Evolutionary conservation across 2,113 vertebrate species (phyloP).

Genomic region (Gymnobelideus leadbeateri): DNA sequence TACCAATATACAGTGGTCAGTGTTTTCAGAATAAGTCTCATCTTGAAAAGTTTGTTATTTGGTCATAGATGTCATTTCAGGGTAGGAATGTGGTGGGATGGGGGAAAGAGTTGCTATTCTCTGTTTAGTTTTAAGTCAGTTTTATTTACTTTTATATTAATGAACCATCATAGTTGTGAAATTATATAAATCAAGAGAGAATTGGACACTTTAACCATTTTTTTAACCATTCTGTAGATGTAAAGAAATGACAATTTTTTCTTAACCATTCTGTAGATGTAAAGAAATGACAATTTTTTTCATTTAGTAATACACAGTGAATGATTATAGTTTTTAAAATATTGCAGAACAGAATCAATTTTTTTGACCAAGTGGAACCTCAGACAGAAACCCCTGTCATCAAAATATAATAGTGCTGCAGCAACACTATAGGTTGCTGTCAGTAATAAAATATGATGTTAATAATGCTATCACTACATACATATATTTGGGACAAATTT

Average conservation of each 20-base stretch:
- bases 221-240: neutral
- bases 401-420: neutral
- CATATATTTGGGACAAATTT: neutral
- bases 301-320: neutral
- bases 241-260: neutral
- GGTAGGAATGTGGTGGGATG: neutral
- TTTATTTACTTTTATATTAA: neutral
- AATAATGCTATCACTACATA: neutral
- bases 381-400: neutral
- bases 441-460: neutral
- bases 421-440: neutral
- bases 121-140: neutral
- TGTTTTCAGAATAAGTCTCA: slow-evolving; percentile 1
- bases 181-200: neutral
- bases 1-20: neutral
- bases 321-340: neutral
- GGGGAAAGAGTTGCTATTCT: neutral
- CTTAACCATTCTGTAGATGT: neutral
- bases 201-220: neutral
- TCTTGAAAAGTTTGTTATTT: slow-evolving; percentile 10
- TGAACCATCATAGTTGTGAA: neutral
- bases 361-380: neutral
- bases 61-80: neutral
- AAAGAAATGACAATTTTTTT: neutral
- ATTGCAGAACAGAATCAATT: neutral